Percentiles rank a stretch among this genome's conserved stretches.
These are phyloP conservation scores for Drosophila dunni DNA, from an alignment of 1,140 invertebrate genomes.

Conservation along the genomic window DNA sequence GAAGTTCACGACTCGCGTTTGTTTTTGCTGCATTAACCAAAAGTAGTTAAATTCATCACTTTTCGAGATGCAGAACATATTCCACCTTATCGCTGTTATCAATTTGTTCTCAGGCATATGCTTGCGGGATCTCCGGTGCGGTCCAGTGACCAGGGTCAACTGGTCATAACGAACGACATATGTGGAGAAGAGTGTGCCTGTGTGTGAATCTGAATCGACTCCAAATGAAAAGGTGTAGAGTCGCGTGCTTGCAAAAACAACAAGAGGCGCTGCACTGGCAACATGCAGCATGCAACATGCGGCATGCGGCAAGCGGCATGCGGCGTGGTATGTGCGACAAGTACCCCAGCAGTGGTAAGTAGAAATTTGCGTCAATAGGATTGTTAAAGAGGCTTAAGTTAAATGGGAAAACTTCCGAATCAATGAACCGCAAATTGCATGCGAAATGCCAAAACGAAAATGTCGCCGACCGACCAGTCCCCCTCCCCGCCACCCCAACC, in stretches of 20 bases:
- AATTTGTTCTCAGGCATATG: too few relatives aligned
- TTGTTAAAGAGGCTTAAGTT: conserved; percentile 85
- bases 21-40: background rate
- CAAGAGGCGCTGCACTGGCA: background rate
- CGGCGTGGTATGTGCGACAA: conserved; percentile 14
- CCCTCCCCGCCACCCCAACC: too few relatives aligned
- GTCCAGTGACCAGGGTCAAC: background rate
- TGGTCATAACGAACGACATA: conserved; percentile 19
- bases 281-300: background rate
- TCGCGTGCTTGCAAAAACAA: background rate
- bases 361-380: conserved; percentile 83
- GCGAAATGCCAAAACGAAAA: conserved; percentile 84
- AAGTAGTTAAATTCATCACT: background rate
- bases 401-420: conserved; percentile 84
- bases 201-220: background rate
- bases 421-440: conserved; percentile 84
- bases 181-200: background rate
- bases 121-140: background rate
- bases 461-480: conserved; percentile 58
- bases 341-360: conserved; percentile 62
- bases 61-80: too few relatives aligned
- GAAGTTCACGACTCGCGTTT: conserved; percentile 5
- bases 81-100: too few relatives aligned
- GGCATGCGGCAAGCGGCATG: conserved; percentile 6
- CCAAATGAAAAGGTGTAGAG: conserved; percentile 29